These are phyloP conservation scores for Lepus americanus DNA, from an alignment of 2,113 vertebrate species.

Conservation along the genomic window DNA sequence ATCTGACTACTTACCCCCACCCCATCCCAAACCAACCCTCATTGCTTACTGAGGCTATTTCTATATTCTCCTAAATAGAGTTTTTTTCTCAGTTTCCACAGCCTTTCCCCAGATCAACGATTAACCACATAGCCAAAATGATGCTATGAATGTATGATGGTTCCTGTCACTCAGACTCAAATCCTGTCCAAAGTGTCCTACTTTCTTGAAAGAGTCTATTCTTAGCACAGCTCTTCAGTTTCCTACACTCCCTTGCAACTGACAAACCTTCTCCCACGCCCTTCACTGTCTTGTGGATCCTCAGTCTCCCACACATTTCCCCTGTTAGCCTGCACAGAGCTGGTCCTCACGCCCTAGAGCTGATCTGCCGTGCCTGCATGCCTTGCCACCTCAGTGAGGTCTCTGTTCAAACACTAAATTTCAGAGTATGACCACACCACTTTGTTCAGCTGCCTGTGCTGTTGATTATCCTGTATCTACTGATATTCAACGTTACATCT, in stretches of 20 bases:
- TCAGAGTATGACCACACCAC: neutral
- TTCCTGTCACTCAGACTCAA: neutral
- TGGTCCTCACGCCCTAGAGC: rapidly evolving
- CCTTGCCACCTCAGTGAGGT: neutral
- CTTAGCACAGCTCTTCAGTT: neutral
- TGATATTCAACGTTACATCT: neutral
- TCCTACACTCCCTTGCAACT: neutral
- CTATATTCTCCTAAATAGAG: neutral
- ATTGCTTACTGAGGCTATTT: neutral
- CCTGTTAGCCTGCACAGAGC: neutral
- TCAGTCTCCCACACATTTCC: neutral
- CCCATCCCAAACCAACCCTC: neutral
- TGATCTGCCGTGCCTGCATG: too few relatives aligned
- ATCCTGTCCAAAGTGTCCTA: neutral
- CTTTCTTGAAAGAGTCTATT: neutral
- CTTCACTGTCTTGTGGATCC: neutral
- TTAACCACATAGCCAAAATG: neutral
- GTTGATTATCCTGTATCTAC: neutral
- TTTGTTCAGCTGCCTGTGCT: neutral
- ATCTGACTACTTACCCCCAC: neutral
- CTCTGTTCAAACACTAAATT: neutral
- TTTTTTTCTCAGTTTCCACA: neutral
- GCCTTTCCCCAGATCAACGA: neutral
- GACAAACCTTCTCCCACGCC: neutral
- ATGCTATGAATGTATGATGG: neutral